phyloP scores from a whole-genome alignment of 1,140 invertebrate genomes.

The Artemia franciscana region DNA sequence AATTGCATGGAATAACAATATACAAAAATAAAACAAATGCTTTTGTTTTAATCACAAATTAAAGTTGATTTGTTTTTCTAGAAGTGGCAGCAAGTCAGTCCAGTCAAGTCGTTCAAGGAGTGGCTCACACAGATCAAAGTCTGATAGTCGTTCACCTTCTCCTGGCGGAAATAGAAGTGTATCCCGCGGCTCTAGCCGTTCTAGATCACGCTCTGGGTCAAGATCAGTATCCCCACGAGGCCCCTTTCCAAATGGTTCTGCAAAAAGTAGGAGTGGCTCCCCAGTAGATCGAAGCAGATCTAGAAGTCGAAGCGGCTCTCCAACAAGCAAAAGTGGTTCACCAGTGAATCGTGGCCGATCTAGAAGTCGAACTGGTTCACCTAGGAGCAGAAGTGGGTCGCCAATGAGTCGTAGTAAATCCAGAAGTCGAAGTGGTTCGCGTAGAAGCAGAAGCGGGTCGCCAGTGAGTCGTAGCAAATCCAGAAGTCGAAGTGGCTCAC shows the following conservation, averaged over 20 bases:
- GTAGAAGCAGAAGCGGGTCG: neutral
- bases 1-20: too few relatives aligned
- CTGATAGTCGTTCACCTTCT: neutral
- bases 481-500: neutral
- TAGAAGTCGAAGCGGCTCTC: too few relatives aligned
- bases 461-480: neutral
- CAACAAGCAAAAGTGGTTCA: too few relatives aligned
- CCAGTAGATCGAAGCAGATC: too few relatives aligned
- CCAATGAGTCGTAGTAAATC: neutral
- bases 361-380: neutral
- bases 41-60: too few relatives aligned
- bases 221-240: too few relatives aligned
- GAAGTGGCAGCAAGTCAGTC: too few relatives aligned
- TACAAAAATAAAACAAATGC: too few relatives aligned
- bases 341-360: neutral
- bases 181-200: neutral
- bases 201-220: neutral
- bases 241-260: too few relatives aligned
- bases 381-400: neutral
- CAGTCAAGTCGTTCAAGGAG: too few relatives aligned
- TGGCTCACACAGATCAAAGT: neutral
- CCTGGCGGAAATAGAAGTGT: neutral
- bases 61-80: too few relatives aligned
- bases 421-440: neutral
- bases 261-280: too few relatives aligned